Percentiles rank a stretch among this genome's conserved stretches.
These are phyloP conservation scores for Onychostoma macrolepis DNA, from an alignment of 2,113 vertebrate genomes.

Conservation along the genomic window DNA sequence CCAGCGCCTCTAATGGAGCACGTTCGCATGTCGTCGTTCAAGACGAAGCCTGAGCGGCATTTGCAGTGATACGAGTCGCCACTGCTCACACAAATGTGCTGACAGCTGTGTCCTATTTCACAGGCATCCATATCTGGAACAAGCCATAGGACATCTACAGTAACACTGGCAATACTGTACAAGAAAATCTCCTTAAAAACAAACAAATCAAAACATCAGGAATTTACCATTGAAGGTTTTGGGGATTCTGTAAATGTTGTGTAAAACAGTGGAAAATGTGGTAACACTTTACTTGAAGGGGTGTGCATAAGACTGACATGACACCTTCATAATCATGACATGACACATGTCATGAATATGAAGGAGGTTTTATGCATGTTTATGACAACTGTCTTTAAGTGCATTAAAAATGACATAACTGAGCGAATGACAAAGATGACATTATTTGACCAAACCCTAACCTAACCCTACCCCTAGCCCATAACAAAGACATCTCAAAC, in stretches of 20 bases:
- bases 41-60: constrained; percentile 78
- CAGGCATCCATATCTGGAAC: constrained; percentile 78
- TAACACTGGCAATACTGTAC: constrained; percentile 49
- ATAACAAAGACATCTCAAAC: no score
- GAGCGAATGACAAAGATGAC: no score
- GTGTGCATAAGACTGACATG: no score
- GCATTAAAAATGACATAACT: no score
- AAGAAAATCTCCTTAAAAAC: neutral
- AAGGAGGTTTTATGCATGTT: no score
- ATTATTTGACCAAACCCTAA: no score
- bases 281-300: no score
- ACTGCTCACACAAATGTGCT: constrained; percentile 82
- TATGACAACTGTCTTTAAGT: no score
- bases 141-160: constrained; percentile 56
- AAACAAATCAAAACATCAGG: neutral
- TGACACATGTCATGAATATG: no score
- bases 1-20: constrained; percentile 69
- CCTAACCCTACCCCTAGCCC: no score
- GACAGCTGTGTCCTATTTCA: constrained; percentile 77
- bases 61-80: constrained; percentile 76
- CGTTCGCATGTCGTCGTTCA: constrained; percentile 82
- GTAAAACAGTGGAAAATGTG: neutral
- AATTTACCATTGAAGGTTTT: neutral
- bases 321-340: no score
- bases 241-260: neutral